phyloP scores from a whole-genome alignment of 1,140 invertebrate genomes.

The Solen grandis region DNA sequence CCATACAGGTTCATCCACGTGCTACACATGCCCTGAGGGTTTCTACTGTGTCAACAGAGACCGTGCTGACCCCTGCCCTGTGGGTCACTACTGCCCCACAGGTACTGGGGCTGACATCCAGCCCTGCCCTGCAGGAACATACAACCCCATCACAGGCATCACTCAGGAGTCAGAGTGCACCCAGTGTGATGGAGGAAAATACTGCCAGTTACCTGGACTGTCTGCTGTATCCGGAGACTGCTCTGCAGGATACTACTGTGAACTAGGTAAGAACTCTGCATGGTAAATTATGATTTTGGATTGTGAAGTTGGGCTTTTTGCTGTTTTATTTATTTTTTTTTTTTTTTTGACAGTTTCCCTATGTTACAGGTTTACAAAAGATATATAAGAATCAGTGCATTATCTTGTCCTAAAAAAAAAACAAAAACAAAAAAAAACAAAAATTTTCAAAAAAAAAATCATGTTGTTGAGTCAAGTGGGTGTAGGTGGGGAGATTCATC shows the following conservation, averaged over 20 bases:
- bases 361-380: no score
- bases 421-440: no score
- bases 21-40: slow-evolving; percentile 77
- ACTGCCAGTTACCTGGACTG: slow-evolving; percentile 69
- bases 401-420: no score
- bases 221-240: slow-evolving; percentile 68
- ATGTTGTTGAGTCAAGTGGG: no score
- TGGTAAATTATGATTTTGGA: neutral
- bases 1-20: slow-evolving; percentile 72
- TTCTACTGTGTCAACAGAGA: slow-evolving; percentile 75
- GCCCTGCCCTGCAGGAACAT: slow-evolving; percentile 76
- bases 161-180: slow-evolving; percentile 70
- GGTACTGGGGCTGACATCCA: slow-evolving; percentile 77
- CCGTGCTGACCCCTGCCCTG: slow-evolving; percentile 71
- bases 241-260: slow-evolving; percentile 76
- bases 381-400: no score
- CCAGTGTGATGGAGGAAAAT: slow-evolving; percentile 77
- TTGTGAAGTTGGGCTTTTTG: no score
- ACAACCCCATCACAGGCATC: slow-evolving; percentile 72
- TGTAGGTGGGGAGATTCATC: no score
- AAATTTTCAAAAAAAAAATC: no score
- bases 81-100: slow-evolving; percentile 76
- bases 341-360: no score
- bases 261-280: slow-evolving; percentile 63
- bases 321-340: no score